Conservation (phyloP, 2,797 vertebrate genomes). For the Eleutherodactylus coqui region DNA sequence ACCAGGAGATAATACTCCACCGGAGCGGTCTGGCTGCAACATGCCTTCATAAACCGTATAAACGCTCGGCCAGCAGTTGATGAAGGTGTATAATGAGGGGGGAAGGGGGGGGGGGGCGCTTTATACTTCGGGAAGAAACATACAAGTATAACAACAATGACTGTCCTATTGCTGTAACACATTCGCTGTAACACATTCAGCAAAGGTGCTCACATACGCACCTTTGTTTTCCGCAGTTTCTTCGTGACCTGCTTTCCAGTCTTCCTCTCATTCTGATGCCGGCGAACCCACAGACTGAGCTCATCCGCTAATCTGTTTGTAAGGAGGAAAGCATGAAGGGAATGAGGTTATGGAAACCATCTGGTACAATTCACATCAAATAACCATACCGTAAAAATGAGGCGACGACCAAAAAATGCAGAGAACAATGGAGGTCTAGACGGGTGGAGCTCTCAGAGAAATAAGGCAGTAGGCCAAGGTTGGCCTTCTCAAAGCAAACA, state of each 20-base stretch:
- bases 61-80: no score
- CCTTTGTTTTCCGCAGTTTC: constrained; percentile 66
- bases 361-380: not conserved
- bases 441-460: not conserved
- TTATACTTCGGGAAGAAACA: no score
- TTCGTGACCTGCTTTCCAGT: constrained; percentile 62
- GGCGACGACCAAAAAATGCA: not conserved
- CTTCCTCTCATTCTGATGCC: constrained; percentile 89
- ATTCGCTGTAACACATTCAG: no score
- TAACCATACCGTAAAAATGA: not conserved
- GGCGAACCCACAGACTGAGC: constrained; percentile 86
- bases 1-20: no score
- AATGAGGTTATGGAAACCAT: not conserved
- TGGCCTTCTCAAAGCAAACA: not conserved
- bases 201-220: constrained; percentile 24
- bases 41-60: no score
- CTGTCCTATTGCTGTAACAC: not conserved
- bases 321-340: not conserved
- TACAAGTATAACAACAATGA: not conserved
- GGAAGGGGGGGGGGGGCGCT: no score
- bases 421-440: not conserved
- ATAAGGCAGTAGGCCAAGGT: not conserved
- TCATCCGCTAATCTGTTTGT: constrained; percentile 83
- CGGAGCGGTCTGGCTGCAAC: no score
- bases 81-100: no score